A percentile compares a stretch with the other conserved stretches of the same genome.
Evolutionary conservation across 2,888 invertebrate genomes (phyloP).

Genomic region (Pedicia rivosa): DNA sequence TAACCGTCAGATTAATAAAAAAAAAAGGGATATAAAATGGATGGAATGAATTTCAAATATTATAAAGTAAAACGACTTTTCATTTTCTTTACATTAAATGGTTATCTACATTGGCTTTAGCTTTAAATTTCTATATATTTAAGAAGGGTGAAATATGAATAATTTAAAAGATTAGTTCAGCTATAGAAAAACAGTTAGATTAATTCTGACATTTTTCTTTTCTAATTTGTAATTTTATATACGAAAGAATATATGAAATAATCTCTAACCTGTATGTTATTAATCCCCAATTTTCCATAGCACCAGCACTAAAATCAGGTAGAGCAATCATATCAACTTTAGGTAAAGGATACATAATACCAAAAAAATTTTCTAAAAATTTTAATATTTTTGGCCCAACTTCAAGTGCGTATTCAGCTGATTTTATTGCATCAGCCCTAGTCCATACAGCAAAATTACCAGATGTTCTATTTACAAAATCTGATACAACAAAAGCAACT

Average conservation of each 20-base stretch:
- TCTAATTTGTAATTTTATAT: too few species aligned
- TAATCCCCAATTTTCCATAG: constrained; percentile 83
- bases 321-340: constrained; percentile 88
- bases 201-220: too few species aligned
- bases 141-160: too few species aligned
- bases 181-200: too few species aligned
- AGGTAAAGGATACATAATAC: constrained; percentile 57
- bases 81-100: too few species aligned
- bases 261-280: constrained; percentile 48
- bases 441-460: constrained; percentile 56
- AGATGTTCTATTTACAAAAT: constrained; percentile 42
- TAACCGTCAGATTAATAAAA: too few species aligned
- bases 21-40: not conserved
- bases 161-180: too few species aligned
- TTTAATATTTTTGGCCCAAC: constrained; percentile 57
- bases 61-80: too few species aligned
- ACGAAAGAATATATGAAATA: too few species aligned
- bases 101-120: too few species aligned
- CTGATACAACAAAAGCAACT: constrained; percentile 69
- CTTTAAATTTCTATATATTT: too few species aligned
- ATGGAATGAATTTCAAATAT: too few species aligned
- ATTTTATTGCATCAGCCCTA: constrained; percentile 47
- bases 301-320: constrained; percentile 77
- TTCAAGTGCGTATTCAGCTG: constrained; percentile 58
- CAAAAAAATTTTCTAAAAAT: constrained; percentile 57